Base-by-base conservation (phyloP, 2,113 vertebrate genomes). In the Ornithorhynchus anatinus region DNA sequence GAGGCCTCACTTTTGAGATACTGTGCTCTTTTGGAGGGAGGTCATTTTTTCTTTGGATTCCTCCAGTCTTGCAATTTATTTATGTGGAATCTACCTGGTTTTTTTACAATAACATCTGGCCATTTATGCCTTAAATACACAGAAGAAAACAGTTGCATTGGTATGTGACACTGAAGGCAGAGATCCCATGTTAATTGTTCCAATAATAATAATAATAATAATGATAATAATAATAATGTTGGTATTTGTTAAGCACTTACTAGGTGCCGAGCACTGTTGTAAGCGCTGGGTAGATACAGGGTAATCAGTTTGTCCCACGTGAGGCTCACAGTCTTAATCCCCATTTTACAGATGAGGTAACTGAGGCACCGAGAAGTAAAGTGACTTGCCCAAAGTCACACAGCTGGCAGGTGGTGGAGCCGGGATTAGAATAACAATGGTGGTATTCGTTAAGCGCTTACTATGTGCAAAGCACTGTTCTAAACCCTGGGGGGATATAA, bases 121-220 rank as follows among this genome's bases (percentile, higher is more conserved):
- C 86, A 86, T n/a, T 91, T 89, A 89, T 85, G 73, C 82, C 67
- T 79, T 86, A 86, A 91, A 86, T 85, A 92, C 86, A 78, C 84
- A 59, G 77, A 72, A 87, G 80, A 84, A 91, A 90, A 92, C 70
- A 69, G 85, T 91, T 92, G 72, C 85, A 90, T 81, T 91, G 91
- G 92, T 92, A 84, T 84, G 91, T 84, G 86, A 91, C 91, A 77
- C 90, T 91, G 60, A 80, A 92, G 89, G 82, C 84, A 92, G n/a
- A n/a, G 86, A 92, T 89, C 88, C 84, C 91, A 91, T 84, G 84
- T 77, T 88, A 91, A 91, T 79, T 86, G 81, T 89, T 87, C 83
- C 80, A 79, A n/a, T n/a, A n/a, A n/a, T n/a, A n/a, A n/a, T n/a
- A n/a, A n/a, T n/a, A n/a, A n/a, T n/a, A n/a, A n/a, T n/a, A 79